phyloP scores from a whole-genome alignment of 2,888 invertebrate species.

The Drosophila colorata region DNA sequence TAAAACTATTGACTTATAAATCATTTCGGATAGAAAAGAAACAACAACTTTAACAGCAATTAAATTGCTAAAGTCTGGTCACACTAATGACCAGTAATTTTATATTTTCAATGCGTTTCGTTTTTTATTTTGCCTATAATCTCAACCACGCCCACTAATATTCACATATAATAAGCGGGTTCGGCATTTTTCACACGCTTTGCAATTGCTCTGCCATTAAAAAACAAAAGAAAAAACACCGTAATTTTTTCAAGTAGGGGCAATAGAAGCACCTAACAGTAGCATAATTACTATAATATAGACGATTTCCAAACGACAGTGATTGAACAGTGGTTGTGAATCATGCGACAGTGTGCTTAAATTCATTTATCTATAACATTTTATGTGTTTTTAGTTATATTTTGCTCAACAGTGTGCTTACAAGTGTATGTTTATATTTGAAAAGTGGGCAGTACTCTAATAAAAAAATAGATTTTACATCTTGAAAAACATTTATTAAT shows the following conservation, averaged over 20 bases:
- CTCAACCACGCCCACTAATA: slow-evolving; percentile 21
- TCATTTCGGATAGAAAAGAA: neutral
- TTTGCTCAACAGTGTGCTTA: too few species aligned
- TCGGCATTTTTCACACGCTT: slow-evolving; percentile 58
- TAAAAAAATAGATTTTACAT: too few species aligned
- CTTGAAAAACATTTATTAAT: too few species aligned
- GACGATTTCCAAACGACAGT: slow-evolving; percentile 18
- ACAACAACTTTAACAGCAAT: neutral
- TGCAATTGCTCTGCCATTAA: slow-evolving; percentile 39
- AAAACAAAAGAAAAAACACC: slow-evolving; percentile 22
- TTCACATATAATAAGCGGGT: slow-evolving; percentile 23
- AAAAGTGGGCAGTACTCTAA: too few species aligned
- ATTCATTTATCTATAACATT: neutral
- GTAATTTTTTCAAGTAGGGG: slow-evolving; percentile 35
- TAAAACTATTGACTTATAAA: slow-evolving; percentile 7
- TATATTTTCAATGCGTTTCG: slow-evolving; percentile 3
- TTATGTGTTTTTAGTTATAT: too few species aligned
- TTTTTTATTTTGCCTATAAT: neutral
- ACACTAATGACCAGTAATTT: slow-evolving; percentile 11
- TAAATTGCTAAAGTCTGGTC: slow-evolving; percentile 11
- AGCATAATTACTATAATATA: slow-evolving; percentile 65
- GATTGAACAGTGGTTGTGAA: slow-evolving; percentile 24
- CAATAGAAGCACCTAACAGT: slow-evolving; percentile 41
- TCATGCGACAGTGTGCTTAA: neutral
- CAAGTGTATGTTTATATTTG: too few species aligned